Evolutionary conservation across 2,113 vertebrate species (phyloP), one percentile per base, ranked within the genome.

Genomic region (Neofelis nebulosa): DNA sequence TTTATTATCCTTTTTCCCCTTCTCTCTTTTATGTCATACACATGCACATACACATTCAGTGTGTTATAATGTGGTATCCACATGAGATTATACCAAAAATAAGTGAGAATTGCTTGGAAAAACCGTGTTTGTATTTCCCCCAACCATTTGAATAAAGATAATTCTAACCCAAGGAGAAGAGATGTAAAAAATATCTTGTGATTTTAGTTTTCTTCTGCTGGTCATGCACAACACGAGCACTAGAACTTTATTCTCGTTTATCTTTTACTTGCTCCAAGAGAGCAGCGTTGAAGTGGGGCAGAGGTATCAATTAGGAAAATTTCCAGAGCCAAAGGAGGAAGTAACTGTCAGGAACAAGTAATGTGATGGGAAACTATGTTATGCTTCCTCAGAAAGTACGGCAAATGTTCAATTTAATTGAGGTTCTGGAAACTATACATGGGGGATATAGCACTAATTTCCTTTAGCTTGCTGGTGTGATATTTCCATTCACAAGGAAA

Each of bases 371-470:
- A 96, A 93, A 87, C 31, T 80, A 9, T 57, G 14, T 87, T 74
- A 3, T 38, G 5, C 33, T 95, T 97, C 91, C 82, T 61, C 52
- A 89, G 87, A 93, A 97, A 95, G 4, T 52, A 29, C 63, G 65
- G 87, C 41, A 89, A 29, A 95, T 95, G 61, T 52, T 82, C 15
- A 31, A 2, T 52, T 86, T 86, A 63, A 23, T 94, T 69, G 38
- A 76, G 21, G 74, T 57, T 92, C 57, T 80, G 52, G 50, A 92
- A 85, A 90, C 31, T 81, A 41, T 19, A 27, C 18, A 10, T 10
- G 52, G 31, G 27, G 45, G 31, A 45, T 61, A 63, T 5, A 95
- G 7, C 55, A 50, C 83, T 82, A 50, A 66, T 95, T 95, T 94
- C 50, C 76, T 88, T 50, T 65, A 10, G 78, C 38, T 88, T 88